These are phyloP conservation scores for Myzus persicae DNA, from an alignment of 1,140 invertebrate genomes.

Conservation along the genomic window DNA sequence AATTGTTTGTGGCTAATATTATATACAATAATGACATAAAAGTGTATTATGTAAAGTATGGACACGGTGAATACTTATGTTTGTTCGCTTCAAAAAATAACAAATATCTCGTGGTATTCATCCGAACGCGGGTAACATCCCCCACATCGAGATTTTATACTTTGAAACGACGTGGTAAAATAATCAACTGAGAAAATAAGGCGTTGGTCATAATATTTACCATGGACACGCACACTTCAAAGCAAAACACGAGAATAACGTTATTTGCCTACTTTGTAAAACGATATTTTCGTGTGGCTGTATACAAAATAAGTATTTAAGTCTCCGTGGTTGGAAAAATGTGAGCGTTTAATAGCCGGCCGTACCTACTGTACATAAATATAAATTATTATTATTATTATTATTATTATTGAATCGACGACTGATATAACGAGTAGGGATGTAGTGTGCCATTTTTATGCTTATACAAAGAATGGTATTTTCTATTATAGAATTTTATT, in stretches of 20 bases:
- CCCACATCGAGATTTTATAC: background rate
- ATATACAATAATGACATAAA: background rate
- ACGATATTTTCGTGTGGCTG: background rate
- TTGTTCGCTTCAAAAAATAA: background rate
- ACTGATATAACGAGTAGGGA: conserved; percentile 54
- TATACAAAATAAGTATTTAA: background rate
- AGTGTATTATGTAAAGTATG: background rate
- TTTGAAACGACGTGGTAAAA: background rate
- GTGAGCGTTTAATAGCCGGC: background rate
- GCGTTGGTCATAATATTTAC: background rate
- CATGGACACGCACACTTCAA: background rate
- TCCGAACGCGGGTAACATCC: background rate
- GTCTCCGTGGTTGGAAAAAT: background rate
- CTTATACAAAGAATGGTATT: conserved; percentile 55
- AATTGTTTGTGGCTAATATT: background rate
- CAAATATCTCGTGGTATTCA: background rate
- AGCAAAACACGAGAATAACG: background rate
- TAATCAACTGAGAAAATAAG: background rate
- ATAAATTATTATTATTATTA: conserved; percentile 40
- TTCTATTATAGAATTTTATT: conserved; percentile 35
- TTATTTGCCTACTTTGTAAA: background rate
- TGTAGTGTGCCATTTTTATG: conserved; percentile 56
- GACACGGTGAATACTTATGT: background rate
- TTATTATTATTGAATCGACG: conserved; percentile 52
- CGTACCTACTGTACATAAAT: background rate